Base-by-base conservation (phyloP, 2,888 invertebrate species). In the Apotomis betuletana region DNA sequence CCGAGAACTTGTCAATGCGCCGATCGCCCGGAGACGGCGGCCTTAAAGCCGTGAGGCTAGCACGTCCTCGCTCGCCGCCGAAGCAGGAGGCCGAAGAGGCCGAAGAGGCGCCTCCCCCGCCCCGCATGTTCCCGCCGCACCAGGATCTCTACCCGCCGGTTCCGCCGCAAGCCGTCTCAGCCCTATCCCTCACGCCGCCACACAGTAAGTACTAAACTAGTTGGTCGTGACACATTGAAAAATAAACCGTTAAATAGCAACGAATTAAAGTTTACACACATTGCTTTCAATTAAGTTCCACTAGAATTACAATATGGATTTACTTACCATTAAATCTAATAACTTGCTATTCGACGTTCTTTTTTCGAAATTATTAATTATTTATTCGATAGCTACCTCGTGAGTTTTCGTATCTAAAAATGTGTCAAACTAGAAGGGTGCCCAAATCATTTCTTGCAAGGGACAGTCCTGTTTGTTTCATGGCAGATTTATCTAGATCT, bases 171-270 rank as follows among this genome's bases (percentile, higher is more conserved):
- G 95, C 96, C 55, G 95, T 96, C 78, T 95, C 96, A 74, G 96
- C 96, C 71, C 91, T 97, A 78, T 95, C 97, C 54, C 93, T 97
- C 85, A 97, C 97, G 78, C 96, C 97, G 81, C 97, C 97, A 72
- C 97, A 97, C 93, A 96, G 96, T 95, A 92, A 96, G 95, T 96
- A 84, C 78, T 54, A n/a, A 27, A 27, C 27, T 27, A 27, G 27
- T 27, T 27, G 27, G 27, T 27, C 27, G 27, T 27, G 27, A 62
- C 49, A n/a, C 36, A 36, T 15, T 36, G 8, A 62, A 51, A 36
- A 61, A 15, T 46, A 55, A 51, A 12, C 51, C 49, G 36, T 38
- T 51, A n/a, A 57, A 57, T n/a, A 12, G 57, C 57, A 36, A 57
- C 57, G 36, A 57, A 12, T 57, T 57, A 27, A 27, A 55, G 15